A percentile compares a stretch with the other conserved stretches of the same genome.
Conservation (phyloP, 2,113 vertebrate species). For the Notechis scutatus region DNA sequence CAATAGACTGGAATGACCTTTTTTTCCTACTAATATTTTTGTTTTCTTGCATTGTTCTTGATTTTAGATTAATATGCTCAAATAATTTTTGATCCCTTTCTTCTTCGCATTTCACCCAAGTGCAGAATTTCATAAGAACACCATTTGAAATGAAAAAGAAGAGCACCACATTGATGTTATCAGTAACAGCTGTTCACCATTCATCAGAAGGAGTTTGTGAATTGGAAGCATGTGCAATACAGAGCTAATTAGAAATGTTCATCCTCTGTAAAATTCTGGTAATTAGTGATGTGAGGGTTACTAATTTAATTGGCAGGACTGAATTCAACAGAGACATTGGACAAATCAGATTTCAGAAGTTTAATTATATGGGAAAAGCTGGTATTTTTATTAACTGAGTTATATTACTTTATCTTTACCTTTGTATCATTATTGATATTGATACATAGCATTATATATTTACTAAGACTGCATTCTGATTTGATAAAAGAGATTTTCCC, state of each 20-base stretch:
- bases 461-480: background rate
- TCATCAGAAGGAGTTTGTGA: background rate
- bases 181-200: slow-evolving; percentile 14
- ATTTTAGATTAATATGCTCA: background rate
- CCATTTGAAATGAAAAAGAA: background rate
- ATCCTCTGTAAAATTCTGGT: slow-evolving; percentile 25
- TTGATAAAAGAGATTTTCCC: background rate
- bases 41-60: background rate
- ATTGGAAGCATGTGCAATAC: background rate
- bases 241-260: slow-evolving; percentile 28
- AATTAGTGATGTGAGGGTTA: slow-evolving; percentile 22
- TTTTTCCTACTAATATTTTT: background rate
- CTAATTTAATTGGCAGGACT: slow-evolving; percentile 3
- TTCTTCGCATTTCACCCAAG: background rate
- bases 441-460: background rate
- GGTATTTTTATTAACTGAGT: background rate
- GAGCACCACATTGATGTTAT: background rate
- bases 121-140: fast-evolving
- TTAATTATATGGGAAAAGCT: slow-evolving; percentile 13
- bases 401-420: background rate
- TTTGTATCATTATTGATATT: background rate
- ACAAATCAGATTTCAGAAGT: background rate
- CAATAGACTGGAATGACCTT: background rate
- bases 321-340: background rate
- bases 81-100: background rate